A percentile compares a stretch with the other conserved stretches of the same genome.
phyloP scores from a whole-genome alignment of 1,140 invertebrate species.

The Belonocnema kinseyi region DNA sequence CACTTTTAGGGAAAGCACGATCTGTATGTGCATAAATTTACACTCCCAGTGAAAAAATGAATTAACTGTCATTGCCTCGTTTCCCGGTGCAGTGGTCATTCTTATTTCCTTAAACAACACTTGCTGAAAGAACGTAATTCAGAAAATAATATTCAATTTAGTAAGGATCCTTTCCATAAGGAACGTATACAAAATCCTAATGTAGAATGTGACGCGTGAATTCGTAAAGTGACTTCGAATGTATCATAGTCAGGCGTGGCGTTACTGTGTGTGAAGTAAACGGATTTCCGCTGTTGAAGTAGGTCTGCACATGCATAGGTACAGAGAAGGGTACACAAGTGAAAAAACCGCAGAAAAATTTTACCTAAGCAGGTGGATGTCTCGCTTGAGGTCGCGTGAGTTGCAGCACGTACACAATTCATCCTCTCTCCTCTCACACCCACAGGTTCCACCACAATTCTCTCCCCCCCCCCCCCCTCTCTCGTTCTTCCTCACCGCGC shows the following conservation, averaged over 20 bases:
- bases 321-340: constrained; percentile 31
- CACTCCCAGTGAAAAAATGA: too few relatives aligned
- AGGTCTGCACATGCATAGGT: constrained; percentile 2
- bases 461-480: not conserved
- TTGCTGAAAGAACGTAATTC: too few relatives aligned
- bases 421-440: not conserved
- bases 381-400: constrained; percentile 59
- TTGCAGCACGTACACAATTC: constrained; percentile 46
- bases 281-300: constrained; percentile 28
- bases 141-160: not conserved
- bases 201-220: constrained; percentile 16
- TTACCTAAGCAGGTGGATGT: constrained; percentile 58
- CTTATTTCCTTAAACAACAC: too few relatives aligned
- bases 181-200: not conserved
- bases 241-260: constrained; percentile 26
- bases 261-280: constrained; percentile 44
- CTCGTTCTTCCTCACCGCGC: too few relatives aligned
- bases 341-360: constrained; percentile 58
- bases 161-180: not conserved
- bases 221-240: constrained; percentile 22
- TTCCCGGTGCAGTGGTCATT: too few relatives aligned
- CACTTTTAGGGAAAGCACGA: too few relatives aligned
- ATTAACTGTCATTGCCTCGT: too few relatives aligned
- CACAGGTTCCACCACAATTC: not conserved
- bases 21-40: too few relatives aligned